Conservation (phyloP, 2,113 vertebrate genomes). For the Oreotragus oreotragus region DNA sequence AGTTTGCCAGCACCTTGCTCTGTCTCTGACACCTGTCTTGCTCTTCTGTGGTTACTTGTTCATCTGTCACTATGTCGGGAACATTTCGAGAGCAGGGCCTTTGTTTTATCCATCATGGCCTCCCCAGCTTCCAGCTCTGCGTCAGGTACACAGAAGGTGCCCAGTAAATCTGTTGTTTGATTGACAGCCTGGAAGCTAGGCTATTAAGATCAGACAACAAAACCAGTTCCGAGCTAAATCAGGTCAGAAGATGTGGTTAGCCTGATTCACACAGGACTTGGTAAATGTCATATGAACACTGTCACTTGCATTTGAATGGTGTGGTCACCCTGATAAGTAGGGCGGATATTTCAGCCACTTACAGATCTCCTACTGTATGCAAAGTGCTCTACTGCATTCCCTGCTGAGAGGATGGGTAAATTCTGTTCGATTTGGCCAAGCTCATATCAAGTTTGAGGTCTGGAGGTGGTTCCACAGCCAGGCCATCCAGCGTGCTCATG, state of each 20-base stretch:
- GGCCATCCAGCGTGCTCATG: not conserved
- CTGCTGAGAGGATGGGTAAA: not conserved
- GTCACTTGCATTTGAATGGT: not conserved
- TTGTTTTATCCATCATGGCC: no score
- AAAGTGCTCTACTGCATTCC: accelerated
- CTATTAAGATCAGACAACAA: not conserved
- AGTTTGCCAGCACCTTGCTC: no score
- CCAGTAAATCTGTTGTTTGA: not conserved
- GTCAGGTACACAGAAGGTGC: not conserved
- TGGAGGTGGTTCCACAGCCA: not conserved
- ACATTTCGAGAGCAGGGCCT: not conserved
- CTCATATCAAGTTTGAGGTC: no score
- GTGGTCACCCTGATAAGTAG: not conserved
- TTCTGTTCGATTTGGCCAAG: not conserved
- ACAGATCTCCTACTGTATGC: not conserved
- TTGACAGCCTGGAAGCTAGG: not conserved
- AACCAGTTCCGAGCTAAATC: not conserved
- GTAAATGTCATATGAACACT: not conserved
- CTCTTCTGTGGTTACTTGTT: not conserved
- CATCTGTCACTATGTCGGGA: not conserved
- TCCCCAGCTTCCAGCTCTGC: not conserved
- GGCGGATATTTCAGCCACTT: not conserved
- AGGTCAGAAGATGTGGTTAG: not conserved
- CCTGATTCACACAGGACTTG: not conserved
- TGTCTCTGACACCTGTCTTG: not conserved